These are phyloP conservation scores for Chironomus riparius DNA, from an alignment of 2,888 invertebrate species.

Conservation along the genomic window DNA sequence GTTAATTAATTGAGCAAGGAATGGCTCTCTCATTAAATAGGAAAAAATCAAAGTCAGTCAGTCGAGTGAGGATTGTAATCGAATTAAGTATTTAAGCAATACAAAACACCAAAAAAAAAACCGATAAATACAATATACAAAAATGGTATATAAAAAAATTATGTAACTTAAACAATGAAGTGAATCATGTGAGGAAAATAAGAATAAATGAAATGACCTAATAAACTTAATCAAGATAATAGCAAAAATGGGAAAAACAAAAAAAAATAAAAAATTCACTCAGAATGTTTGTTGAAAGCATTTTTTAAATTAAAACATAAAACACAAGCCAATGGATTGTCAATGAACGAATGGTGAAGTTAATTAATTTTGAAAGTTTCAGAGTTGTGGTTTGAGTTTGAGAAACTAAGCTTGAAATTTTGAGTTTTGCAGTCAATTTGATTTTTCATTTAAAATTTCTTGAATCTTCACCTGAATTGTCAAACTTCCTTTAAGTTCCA, in stretches of 20 bases:
- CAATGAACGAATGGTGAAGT: no score
- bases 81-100: slow-evolving; percentile 27
- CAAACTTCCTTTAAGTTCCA: no score
- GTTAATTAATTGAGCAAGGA: background rate
- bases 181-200: background rate
- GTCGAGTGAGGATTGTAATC: slow-evolving; percentile 5
- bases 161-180: background rate
- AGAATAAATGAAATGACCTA: background rate
- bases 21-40: no score
- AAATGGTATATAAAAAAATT: background rate
- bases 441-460: no score
- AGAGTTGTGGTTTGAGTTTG: no score
- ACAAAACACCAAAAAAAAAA: slow-evolving; percentile 24
- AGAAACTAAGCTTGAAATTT: no score
- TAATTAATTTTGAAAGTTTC: no score
- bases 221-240: slow-evolving; percentile 9
- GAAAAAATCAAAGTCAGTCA: background rate
- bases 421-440: no score
- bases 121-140: background rate
- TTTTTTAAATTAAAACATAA: no score
- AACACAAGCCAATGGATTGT: no score
- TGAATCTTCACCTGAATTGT: no score
- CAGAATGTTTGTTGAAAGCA: no score
- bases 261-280: background rate
- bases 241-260: background rate